phyloP scores from a whole-genome alignment of 2,113 vertebrate species.

The Cynopterus brachyotis region DNA sequence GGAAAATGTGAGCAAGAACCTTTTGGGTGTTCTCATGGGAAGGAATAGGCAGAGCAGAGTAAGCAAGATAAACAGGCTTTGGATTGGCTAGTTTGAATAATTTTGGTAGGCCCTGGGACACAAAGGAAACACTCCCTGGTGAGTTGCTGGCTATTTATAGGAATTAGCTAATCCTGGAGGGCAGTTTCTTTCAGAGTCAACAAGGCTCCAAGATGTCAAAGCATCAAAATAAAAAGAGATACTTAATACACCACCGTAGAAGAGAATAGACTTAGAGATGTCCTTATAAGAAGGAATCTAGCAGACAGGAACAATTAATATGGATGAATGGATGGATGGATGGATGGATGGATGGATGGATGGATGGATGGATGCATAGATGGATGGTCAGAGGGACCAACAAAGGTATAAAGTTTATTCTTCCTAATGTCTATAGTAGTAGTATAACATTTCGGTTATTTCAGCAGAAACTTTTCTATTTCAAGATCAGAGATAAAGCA shows the following conservation, averaged over 20 bases:
- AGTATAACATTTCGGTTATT: not conserved
- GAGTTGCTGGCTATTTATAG: not conserved
- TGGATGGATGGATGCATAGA: not conserved
- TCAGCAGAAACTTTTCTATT: not conserved
- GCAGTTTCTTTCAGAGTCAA: not conserved
- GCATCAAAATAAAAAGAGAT: not conserved
- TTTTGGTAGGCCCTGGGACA: not conserved
- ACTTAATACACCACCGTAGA: not conserved
- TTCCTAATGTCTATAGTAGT: not conserved
- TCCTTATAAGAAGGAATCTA: not conserved
- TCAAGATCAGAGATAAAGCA: not conserved
- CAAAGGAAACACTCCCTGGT: not conserved
- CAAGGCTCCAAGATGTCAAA: not conserved
- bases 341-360: not conserved
- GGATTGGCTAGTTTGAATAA: not conserved
- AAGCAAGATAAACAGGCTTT: not conserved
- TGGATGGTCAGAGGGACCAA: not conserved
- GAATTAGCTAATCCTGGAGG: not conserved
- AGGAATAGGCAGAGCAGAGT: not conserved
- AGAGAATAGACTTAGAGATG: not conserved
- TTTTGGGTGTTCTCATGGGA: not conserved
- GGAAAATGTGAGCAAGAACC: not conserved
- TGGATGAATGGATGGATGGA: no score
- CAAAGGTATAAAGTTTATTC: not conserved
- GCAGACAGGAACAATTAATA: not conserved